Evolutionary conservation across 2,113 vertebrate species (phyloP).

Genomic region (Lipotes vexillifer): DNA sequence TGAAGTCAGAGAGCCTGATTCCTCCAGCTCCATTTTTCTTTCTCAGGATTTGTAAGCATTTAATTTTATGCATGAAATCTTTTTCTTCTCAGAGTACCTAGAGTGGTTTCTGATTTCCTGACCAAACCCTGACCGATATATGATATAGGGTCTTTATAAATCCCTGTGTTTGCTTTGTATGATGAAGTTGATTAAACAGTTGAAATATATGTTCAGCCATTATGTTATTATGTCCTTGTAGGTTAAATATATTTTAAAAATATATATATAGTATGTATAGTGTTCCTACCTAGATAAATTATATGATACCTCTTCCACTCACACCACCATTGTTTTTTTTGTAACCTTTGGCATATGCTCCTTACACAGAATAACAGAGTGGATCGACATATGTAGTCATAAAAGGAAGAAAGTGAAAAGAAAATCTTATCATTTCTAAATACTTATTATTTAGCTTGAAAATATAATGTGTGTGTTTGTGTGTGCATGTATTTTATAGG

Average conservation of each 20-base stretch:
- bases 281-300: background rate
- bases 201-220: slow-evolving; percentile 12
- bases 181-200: slow-evolving; percentile 13
- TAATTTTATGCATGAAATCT: background rate
- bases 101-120: slow-evolving; percentile 6
- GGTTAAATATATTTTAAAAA: background rate
- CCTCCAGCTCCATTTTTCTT: too few species aligned
- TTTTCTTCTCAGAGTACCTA: slow-evolving; percentile 17
- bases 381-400: background rate
- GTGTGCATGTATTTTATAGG: background rate
- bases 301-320: background rate
- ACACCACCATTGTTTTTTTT: slow-evolving; percentile 9
- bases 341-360: background rate
- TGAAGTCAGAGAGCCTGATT: too few species aligned
- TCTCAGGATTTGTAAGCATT: background rate
- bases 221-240: background rate
- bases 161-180: background rate
- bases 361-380: slow-evolving; percentile 25
- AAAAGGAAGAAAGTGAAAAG: slow-evolving; percentile 26
- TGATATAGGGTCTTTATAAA: background rate
- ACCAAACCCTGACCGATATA: background rate
- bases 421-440: slow-evolving; percentile 18
- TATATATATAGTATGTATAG: background rate
- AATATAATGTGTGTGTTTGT: background rate
- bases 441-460: slow-evolving; percentile 29